Conservation (phyloP, 2,113 vertebrate genomes). For the Neotoma lepida region DNA sequence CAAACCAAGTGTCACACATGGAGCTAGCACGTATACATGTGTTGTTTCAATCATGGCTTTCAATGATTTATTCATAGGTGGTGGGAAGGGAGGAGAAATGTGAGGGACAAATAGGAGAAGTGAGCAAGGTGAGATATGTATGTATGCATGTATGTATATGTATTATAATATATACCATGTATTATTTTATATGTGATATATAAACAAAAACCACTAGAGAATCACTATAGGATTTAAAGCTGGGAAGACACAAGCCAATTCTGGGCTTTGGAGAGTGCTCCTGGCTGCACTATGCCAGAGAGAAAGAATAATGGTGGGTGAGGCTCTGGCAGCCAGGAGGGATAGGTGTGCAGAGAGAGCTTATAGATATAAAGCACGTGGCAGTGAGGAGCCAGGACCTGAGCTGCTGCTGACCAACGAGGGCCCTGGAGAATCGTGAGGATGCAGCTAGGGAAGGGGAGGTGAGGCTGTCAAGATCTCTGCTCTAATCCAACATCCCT, state of each 20-base stretch:
- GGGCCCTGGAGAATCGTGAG: not conserved
- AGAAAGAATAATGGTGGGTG: not conserved
- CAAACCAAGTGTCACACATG: not conserved
- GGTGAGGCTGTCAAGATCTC: not conserved
- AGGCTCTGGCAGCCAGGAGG: not conserved
- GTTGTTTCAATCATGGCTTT: not conserved
- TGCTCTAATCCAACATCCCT: not conserved
- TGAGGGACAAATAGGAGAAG: not conserved
- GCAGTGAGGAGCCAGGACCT: not conserved
- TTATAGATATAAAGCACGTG: not conserved
- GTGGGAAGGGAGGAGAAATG: not conserved
- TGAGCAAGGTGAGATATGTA: not conserved
- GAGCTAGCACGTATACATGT: fast-evolving
- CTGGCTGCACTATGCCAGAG: not conserved
- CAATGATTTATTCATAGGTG: not conserved
- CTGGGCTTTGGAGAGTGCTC: not conserved
- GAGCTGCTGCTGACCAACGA: not conserved
- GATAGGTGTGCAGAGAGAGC: not conserved
- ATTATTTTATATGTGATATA: not conserved
- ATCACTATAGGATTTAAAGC: not conserved
- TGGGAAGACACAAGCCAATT: not conserved
- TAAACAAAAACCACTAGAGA: not conserved
- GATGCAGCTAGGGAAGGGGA: not conserved
- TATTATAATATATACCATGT: not conserved
- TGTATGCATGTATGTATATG: not conserved